phyloP scores from a whole-genome alignment of 1,140 invertebrate species.

The Pseudomyrmex concolor region DNA sequence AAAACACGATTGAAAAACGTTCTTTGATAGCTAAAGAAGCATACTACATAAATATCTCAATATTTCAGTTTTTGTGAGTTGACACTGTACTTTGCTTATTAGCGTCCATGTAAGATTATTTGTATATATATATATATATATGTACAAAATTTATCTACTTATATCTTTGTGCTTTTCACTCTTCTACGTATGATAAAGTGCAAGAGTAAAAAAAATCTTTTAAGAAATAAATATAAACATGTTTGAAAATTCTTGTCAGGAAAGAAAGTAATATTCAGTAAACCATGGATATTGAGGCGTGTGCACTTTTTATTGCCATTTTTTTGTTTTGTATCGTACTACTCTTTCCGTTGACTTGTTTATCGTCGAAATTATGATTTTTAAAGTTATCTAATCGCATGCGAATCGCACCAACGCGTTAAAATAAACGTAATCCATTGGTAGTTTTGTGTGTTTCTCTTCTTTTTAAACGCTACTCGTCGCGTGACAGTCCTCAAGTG shows the following conservation, averaged over 20 bases:
- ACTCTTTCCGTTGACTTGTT: conserved; percentile 55
- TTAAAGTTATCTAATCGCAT: conserved; percentile 52
- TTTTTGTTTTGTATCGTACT: conserved; percentile 60
- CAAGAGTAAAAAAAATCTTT: too few relatives aligned
- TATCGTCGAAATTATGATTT: conserved; percentile 50
- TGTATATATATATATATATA: too few relatives aligned
- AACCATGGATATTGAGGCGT: conserved; percentile 46
- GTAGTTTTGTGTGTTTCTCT: background rate
- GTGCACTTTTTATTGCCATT: conserved; percentile 73
- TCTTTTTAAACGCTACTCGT: conserved; percentile 83
- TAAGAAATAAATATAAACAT: too few relatives aligned
- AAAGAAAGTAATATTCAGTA: conserved; percentile 10
- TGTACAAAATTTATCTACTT: too few relatives aligned
- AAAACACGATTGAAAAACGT: too few relatives aligned
- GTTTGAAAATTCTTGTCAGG: background rate
- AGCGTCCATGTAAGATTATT: too few relatives aligned
- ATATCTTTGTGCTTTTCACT: too few relatives aligned
- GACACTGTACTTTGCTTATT: too few relatives aligned
- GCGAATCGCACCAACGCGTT: conserved; percentile 37
- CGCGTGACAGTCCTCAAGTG: conserved; percentile 84
- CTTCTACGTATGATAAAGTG: too few relatives aligned
- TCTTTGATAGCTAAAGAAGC: too few relatives aligned
- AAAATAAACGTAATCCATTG: conserved; percentile 39
- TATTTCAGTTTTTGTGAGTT: too few relatives aligned
- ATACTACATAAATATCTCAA: too few relatives aligned